Evolutionary conservation across 2,797 vertebrate genomes (phyloP).

Genomic region (Hephaestus fuliginosus): DNA sequence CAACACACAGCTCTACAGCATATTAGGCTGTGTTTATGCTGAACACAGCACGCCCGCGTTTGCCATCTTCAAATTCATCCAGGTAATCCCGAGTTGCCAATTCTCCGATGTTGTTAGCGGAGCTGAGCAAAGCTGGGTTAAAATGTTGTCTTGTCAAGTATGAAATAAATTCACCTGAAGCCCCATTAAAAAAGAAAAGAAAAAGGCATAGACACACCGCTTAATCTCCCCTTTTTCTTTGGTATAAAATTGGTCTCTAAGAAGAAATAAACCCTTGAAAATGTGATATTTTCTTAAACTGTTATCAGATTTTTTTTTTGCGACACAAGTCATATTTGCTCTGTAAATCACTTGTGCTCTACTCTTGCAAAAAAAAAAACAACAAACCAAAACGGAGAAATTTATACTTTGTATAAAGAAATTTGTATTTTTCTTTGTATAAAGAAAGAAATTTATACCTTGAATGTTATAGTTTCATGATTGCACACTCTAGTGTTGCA

Average conservation of each 20-base stretch:
- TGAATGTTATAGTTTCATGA: background rate
- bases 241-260: constrained; percentile 19
- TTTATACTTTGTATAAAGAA: background rate
- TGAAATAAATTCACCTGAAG: constrained; percentile 71
- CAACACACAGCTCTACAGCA: constrained; percentile 90
- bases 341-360: background rate
- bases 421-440: too few relatives aligned
- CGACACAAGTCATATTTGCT: too few relatives aligned
- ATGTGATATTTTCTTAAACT: constrained; percentile 12
- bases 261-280: constrained; percentile 25
- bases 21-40: constrained; percentile 84
- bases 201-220: constrained; percentile 8
- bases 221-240: constrained; percentile 32
- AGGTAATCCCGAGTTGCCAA: constrained; percentile 80
- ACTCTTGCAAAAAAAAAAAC: background rate
- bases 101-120: constrained; percentile 65
- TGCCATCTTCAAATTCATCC: constrained; percentile 90
- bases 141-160: constrained; percentile 51
- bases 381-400: background rate
- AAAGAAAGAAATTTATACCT: background rate
- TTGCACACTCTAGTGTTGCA: too few relatives aligned
- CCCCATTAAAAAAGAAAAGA: constrained; percentile 53
- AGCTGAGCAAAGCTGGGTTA: constrained; percentile 44
- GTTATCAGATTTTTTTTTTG: background rate
- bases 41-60: constrained; percentile 87